Base-by-base conservation (phyloP, 2,888 invertebrate species). In the Carpatolechia fugitivella region DNA sequence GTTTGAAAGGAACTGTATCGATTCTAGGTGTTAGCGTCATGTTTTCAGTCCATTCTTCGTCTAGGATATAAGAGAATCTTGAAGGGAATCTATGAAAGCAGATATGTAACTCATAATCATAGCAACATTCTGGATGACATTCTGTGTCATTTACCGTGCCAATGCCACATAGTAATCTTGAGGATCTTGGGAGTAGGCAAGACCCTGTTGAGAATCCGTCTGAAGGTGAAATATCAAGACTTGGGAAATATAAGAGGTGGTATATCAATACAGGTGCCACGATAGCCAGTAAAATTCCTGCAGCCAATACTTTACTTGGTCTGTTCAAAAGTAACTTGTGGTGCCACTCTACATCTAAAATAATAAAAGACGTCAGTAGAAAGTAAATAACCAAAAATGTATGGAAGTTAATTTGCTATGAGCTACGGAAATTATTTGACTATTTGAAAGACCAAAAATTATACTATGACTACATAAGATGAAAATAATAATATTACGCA, bases 71-170 rank as follows among this genome's bases (percentile, higher is more conserved):
- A 1, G 90, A 86, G 66, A 91, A 91, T 51, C 85, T 74, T 0
- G 92, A 91, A 0, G 92, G 92, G 13, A 85, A 74, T 53, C 91
- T 79, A 60, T 92, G 92, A 61, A 82, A 92, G 63, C 92, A 92
- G 16, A 82, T 55, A n/a, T 73, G 48, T 8, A 70, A 70, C 14
- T 69, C 70, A 1, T 74, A 66, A 56, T 91, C 90, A 68, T 90
- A 92, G 61, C 92, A 92, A 63, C 92, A 92, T 57, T 88, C 82
- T 0, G 69, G 60, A 38, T 81, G 81, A 60, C 92, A 92, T 52
- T 85, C 66, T 0, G 66, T 59, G 10, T 70, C 68, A 0, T 78
- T 56, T 0, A 81, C 65, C 14, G 70, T 64, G 0, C 80, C 86
- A 0, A 60, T n/a, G 1, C 90, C 89, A 56, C 91, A 91, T 0